phyloP scores from a whole-genome alignment of 1,140 invertebrate species.

The Aleiodes sp. region DNA sequence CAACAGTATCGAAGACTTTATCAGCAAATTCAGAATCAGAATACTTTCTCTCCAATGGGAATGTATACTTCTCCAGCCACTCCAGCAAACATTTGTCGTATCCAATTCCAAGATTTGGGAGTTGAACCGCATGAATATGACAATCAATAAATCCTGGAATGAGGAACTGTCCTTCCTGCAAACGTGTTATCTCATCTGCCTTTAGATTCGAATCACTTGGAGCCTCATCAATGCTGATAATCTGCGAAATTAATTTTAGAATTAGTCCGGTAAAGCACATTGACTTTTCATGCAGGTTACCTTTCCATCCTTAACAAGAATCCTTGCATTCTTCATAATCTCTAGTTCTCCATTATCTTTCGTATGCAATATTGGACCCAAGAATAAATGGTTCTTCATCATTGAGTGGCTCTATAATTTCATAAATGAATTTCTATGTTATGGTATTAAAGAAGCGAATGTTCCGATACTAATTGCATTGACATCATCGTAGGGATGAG shows the following conservation, averaged over 20 bases:
- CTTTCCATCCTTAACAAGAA: constrained; percentile 62
- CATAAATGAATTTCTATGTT: not conserved
- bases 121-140: constrained; percentile 90
- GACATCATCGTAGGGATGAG: too few species aligned
- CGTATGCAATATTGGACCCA: constrained; percentile 57
- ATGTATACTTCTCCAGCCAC: constrained; percentile 89
- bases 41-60: constrained; percentile 83
- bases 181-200: constrained; percentile 50
- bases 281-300: constrained; percentile 47
- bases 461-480: not conserved
- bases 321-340: constrained; percentile 58
- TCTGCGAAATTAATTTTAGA: constrained; percentile 40
- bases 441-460: not conserved
- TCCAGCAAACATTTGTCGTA: constrained; percentile 81
- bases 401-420: not conserved
- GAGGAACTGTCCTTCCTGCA: constrained; percentile 75
- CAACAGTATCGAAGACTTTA: constrained; percentile 78
- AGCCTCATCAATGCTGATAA: constrained; percentile 39
- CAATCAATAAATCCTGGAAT: constrained; percentile 90
- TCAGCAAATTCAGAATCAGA: constrained; percentile 75
- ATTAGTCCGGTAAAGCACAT: constrained; percentile 22
- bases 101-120: constrained; percentile 83
- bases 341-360: constrained; percentile 48
- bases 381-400: constrained; percentile 47
- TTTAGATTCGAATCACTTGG: constrained; percentile 37